These are phyloP conservation scores for Phalacrocorax carbo DNA, from an alignment of 2,113 vertebrate genomes.

Conservation along the genomic window DNA sequence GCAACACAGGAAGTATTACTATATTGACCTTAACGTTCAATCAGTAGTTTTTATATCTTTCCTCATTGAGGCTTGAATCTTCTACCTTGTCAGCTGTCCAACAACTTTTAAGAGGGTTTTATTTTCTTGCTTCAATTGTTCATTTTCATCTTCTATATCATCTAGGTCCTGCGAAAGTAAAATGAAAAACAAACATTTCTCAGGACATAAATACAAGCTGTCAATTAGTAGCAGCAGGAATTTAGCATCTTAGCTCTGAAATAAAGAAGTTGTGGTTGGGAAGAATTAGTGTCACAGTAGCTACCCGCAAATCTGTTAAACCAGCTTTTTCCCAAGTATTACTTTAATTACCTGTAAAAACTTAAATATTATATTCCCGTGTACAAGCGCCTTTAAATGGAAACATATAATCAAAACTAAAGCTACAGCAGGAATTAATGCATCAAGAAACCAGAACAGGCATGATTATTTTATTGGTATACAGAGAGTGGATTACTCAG, in stretches of 20 bases:
- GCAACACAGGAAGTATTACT: constrained; percentile 70
- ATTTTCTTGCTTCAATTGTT: constrained; percentile 98
- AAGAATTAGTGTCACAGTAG: background rate
- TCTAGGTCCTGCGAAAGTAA: constrained; percentile 87
- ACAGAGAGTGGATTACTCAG: background rate
- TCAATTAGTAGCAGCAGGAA: background rate
- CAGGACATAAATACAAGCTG: background rate
- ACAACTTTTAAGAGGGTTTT: constrained; percentile 99
- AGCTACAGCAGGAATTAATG: background rate
- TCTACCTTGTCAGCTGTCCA: constrained; percentile 98
- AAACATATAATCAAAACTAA: background rate
- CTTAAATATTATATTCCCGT: background rate
- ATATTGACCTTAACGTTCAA: constrained; percentile 72
- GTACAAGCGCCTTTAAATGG: background rate
- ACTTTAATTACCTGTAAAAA: background rate
- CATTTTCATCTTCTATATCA: constrained; percentile 97
- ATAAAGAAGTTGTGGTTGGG: background rate
- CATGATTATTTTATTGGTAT: background rate
- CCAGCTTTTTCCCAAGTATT: background rate
- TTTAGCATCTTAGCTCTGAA: background rate
- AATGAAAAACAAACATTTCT: background rate
- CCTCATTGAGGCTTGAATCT: constrained; percentile 58
- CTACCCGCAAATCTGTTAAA: background rate
- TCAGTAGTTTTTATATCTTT: constrained; percentile 79
- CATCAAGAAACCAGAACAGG: background rate